Percentiles rank a stretch among this genome's conserved stretches.
Evolutionary conservation across 2,113 vertebrate species (phyloP).

Genomic region (Taurulus bubalis): DNA sequence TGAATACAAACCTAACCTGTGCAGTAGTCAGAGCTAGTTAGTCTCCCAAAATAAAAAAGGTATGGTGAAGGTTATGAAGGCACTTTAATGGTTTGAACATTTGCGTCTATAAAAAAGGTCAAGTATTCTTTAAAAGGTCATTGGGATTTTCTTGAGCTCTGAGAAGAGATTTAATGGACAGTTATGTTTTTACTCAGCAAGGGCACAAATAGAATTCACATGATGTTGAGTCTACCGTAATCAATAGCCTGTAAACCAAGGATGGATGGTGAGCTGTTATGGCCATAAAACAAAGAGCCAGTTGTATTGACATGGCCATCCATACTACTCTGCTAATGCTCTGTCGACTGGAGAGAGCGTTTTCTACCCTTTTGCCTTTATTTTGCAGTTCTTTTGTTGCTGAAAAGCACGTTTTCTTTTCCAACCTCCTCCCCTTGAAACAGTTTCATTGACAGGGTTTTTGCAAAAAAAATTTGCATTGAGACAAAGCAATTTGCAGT

Average conservation of each 20-base stretch:
- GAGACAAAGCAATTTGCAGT: neutral
- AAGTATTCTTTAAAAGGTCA: neutral
- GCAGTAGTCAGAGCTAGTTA: neutral
- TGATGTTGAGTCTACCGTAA: slow-evolving; percentile 71
- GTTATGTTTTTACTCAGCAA: slow-evolving; percentile 56
- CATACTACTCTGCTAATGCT: slow-evolving; percentile 68
- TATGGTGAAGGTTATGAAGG: neutral
- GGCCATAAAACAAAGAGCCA: slow-evolving; percentile 78
- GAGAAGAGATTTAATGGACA: slow-evolving; percentile 49
- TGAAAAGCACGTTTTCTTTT: slow-evolving; percentile 37
- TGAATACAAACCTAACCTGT: neutral
- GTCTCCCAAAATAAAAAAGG: slow-evolving; percentile 1
- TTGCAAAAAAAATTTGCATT: too few species aligned
- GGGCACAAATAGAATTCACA: slow-evolving; percentile 68
- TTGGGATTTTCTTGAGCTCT: neutral
- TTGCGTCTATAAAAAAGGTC: neutral
- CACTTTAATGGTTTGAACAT: slow-evolving; percentile 1
- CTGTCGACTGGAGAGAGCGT: slow-evolving; percentile 33
- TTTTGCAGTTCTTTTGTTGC: slow-evolving; percentile 25
- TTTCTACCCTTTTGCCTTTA: slow-evolving; percentile 23
- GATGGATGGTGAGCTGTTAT: slow-evolving; percentile 78
- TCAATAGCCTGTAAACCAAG: slow-evolving; percentile 76
- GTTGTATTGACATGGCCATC: slow-evolving; percentile 79
- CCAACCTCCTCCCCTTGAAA: neutral
- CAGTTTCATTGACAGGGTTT: slow-evolving; percentile 2